Conservation (phyloP, 53 echinoderm and acorn worm genomes). For the Patiria pectinifera region DNA sequence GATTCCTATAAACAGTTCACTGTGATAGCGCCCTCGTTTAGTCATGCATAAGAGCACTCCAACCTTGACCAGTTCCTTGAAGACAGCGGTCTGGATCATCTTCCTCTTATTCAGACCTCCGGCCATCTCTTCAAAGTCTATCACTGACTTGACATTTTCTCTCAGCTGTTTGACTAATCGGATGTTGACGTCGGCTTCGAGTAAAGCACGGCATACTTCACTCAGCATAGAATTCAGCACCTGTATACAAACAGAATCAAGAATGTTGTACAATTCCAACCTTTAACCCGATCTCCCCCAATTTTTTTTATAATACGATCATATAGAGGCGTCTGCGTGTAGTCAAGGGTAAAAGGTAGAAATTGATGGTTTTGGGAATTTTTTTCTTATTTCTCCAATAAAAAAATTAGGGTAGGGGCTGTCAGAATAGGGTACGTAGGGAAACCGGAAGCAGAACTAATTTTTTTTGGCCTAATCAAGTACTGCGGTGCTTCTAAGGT, state of each 20-base stretch:
- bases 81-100: constrained; percentile 99
- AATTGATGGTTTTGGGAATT: too few relatives aligned
- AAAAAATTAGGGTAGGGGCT: too few relatives aligned
- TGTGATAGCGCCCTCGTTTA: not conserved
- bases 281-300: too few relatives aligned
- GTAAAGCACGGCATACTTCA: constrained; percentile 91
- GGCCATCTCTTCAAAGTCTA: constrained; percentile 99
- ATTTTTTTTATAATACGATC: too few relatives aligned
- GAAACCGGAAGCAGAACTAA: too few relatives aligned
- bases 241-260: constrained; percentile 44
- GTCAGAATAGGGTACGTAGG: too few relatives aligned
- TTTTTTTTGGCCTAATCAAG: too few relatives aligned
- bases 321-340: too few relatives aligned
- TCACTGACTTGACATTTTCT: constrained; percentile 96
- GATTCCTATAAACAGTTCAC: not conserved
- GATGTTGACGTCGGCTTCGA: constrained; percentile 98
- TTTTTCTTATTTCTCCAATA: too few relatives aligned
- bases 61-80: constrained; percentile 99
- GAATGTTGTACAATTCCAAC: too few relatives aligned
- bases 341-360: too few relatives aligned
- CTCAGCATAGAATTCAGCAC: constrained; percentile 98
- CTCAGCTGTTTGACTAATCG: constrained; percentile 85
- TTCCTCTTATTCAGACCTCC: constrained; percentile 97
- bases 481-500: too few relatives aligned
- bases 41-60: not conserved